Conservation (phyloP, 2,797 vertebrate species). For the Nothura maculosa region DNA sequence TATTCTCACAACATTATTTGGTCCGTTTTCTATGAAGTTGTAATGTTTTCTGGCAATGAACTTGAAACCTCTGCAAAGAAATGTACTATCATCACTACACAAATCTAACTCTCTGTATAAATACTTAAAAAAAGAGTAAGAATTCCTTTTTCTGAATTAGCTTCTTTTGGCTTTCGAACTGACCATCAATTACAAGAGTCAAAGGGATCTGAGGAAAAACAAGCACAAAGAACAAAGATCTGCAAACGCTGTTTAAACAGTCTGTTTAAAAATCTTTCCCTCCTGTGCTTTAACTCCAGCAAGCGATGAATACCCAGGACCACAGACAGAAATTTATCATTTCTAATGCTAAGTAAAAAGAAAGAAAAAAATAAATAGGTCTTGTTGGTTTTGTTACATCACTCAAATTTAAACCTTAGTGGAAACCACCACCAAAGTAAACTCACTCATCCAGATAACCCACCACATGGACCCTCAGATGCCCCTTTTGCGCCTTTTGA, state of each 20-base stretch:
- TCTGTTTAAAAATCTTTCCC: conserved; percentile 56
- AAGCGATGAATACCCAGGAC: conserved; percentile 44
- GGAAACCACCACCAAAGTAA: conserved; percentile 44
- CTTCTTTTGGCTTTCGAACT: conserved; percentile 64
- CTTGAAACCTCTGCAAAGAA: conserved; percentile 11
- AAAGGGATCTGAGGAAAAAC: conserved; percentile 60
- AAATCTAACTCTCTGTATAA: neutral
- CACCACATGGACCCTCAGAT: neutral
- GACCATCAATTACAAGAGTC: conserved; percentile 60
- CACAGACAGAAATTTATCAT: conserved; percentile 57
- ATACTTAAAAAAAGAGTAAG: neutral
- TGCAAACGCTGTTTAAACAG: conserved; percentile 72
- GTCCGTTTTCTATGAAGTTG: neutral
- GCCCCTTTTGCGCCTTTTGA: conserved; percentile 28
- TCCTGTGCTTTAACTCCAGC: conserved; percentile 46
- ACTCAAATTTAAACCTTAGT: neutral
- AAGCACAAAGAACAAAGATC: conserved; percentile 68
- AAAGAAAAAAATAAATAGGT: conserved; percentile 37
- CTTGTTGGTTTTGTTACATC: conserved; percentile 61
- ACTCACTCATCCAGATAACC: conserved; percentile 45
- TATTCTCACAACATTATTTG: neutral
- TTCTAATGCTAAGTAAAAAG: conserved; percentile 32
- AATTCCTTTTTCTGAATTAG: conserved; percentile 44
- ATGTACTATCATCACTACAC: neutral
- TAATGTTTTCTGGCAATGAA: conserved; percentile 15